Evolutionary conservation across 2,113 vertebrate species (phyloP).

Genomic region (Pseudorasbora parva): DNA sequence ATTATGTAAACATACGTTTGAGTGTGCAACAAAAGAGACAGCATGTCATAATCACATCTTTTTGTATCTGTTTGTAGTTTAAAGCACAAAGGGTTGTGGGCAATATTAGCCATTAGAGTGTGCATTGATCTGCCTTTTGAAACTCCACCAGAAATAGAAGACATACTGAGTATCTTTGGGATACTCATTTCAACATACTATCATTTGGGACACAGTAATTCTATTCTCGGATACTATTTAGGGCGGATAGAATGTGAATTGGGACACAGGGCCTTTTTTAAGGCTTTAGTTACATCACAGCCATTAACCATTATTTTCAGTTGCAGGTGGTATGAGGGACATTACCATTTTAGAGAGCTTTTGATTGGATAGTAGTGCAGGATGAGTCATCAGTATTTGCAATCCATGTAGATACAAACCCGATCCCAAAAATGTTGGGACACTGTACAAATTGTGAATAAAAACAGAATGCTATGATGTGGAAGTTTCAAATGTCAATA

Average conservation of each 20-base stretch:
- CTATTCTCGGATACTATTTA: constrained; percentile 19
- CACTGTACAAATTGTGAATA: no score
- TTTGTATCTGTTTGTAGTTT: no score
- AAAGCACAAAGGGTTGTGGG: not conserved
- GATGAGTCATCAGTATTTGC: constrained; percentile 6
- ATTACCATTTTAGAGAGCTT: not conserved
- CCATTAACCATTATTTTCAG: constrained; percentile 11
- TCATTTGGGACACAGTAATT: constrained; percentile 16
- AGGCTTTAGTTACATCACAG: constrained; percentile 21
- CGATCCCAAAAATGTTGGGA: no score
- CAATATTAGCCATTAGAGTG: not conserved
- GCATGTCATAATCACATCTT: no score
- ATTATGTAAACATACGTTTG: no score
- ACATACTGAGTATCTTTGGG: not conserved
- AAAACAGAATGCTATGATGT: no score
- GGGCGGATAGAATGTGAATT: constrained; percentile 19
- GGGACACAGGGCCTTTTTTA: constrained; percentile 25
- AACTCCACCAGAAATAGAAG: constrained; percentile 16
- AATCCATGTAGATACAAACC: no score
- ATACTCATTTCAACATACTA: constrained; percentile 26
- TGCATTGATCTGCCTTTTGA: not conserved
- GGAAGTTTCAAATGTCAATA: no score
- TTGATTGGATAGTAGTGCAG: not conserved
- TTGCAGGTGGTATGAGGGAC: not conserved
- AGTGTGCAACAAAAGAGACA: no score